These are phyloP conservation scores for Leptocoma aspasia DNA, from an alignment of 2,113 vertebrate genomes.

Conservation along the genomic window DNA sequence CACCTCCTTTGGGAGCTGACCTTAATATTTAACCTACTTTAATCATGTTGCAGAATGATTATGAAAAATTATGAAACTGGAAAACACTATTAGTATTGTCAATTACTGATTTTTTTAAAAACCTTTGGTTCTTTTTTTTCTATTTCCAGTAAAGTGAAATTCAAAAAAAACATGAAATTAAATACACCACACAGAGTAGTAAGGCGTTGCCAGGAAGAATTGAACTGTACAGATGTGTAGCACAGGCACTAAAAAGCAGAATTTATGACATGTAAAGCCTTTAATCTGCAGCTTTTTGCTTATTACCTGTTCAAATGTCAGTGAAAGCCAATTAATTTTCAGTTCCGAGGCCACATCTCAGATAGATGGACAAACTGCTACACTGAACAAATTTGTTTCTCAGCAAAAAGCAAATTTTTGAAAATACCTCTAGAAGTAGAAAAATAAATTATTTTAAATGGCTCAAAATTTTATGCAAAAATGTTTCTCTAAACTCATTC, in stretches of 20 bases:
- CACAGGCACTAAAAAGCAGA: not conserved
- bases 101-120: slow-evolving; percentile 21
- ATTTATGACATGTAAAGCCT: not conserved
- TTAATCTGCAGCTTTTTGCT: slow-evolving; percentile 27
- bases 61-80: not conserved
- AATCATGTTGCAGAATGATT: not conserved
- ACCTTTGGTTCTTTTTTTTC: not conserved
- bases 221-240: not conserved
- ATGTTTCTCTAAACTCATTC: not conserved
- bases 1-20: not conserved
- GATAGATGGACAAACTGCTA: not conserved
- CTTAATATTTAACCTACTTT: slow-evolving; percentile 32
- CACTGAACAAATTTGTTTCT: slow-evolving; percentile 40
- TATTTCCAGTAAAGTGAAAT: slow-evolving; percentile 46
- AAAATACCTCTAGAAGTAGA: not conserved
- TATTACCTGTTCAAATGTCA: slow-evolving; percentile 17
- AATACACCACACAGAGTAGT: not conserved
- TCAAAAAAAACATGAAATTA: slow-evolving; percentile 24
- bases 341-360: not conserved
- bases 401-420: not conserved
- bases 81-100: not conserved
- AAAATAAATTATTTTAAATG: not conserved
- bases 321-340: slow-evolving; percentile 55
- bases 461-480: not conserved
- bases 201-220: not conserved